Evolutionary conservation across 2,113 vertebrate species (phyloP).

Genomic region (Balaeniceps rex): DNA sequence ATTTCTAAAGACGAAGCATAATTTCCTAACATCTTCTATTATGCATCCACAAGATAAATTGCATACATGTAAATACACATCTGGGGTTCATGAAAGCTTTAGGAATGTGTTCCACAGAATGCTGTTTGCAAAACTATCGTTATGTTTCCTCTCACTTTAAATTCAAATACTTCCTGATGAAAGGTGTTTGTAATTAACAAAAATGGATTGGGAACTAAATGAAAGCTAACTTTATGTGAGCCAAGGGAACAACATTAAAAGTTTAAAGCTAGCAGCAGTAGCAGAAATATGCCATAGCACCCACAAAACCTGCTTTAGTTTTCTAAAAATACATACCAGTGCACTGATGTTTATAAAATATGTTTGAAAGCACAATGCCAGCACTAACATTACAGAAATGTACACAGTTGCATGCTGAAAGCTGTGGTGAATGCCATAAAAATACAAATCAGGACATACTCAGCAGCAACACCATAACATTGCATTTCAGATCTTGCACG

Average conservation of each 20-base stretch:
- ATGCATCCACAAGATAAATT: background rate
- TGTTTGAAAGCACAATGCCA: background rate
- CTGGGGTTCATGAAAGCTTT: background rate
- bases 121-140: background rate
- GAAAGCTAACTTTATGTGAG: background rate
- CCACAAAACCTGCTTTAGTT: background rate
- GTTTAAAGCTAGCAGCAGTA: background rate
- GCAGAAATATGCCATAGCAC: background rate
- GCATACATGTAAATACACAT: background rate
- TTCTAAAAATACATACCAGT: background rate
- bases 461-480: background rate
- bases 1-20: background rate
- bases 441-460: background rate
- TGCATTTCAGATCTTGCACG: background rate
- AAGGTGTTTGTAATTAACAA: constrained; percentile 12
- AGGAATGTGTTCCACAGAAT: background rate
- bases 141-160: constrained; percentile 10
- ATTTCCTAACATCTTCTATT: background rate
- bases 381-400: background rate
- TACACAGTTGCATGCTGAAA: background rate
- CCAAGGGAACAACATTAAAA: background rate
- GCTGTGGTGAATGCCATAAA: background rate
- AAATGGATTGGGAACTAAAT: constrained; percentile 2
- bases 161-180: background rate
- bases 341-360: background rate